Conservation (phyloP, 2,888 invertebrate genomes). For the Bombylius discolor region DNA sequence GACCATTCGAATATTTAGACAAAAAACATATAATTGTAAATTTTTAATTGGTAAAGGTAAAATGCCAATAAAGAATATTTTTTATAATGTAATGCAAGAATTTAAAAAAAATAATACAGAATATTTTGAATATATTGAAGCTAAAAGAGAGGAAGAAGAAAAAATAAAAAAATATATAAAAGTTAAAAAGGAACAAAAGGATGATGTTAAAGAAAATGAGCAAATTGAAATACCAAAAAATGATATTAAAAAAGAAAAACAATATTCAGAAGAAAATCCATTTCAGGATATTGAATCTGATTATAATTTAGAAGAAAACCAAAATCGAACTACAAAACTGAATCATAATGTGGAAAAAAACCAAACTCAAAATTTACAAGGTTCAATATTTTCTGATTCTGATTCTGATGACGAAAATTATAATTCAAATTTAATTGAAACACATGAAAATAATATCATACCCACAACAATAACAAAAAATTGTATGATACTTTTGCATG, state of each 20-base stretch:
- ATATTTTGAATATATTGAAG: neutral
- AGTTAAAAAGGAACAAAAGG: neutral
- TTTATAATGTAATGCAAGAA: conserved; percentile 27
- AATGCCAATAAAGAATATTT: conserved; percentile 25
- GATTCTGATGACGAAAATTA: neutral
- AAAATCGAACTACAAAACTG: no score
- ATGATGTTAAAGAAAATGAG: neutral
- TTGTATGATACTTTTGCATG: conserved; percentile 27
- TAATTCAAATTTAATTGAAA: neutral
- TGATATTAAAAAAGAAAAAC: neutral
- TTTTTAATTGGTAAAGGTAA: conserved; percentile 30
- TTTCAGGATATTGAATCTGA: no score
- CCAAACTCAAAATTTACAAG: neutral
- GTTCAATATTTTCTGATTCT: neutral
- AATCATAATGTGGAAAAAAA: no score
- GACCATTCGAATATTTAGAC: conserved; percentile 29
- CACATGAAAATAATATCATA: conserved; percentile 17
- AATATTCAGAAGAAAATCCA: no score
- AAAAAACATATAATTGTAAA: conserved; percentile 31
- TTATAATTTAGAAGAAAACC: no score
- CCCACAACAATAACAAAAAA: conserved; percentile 28
- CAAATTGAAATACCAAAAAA: neutral
- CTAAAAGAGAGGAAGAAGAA: neutral
- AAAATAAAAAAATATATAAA: neutral
- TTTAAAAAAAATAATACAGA: conserved; percentile 24